These are phyloP conservation scores for Lemur catta DNA, from an alignment of 2,797 vertebrate species.

Conservation along the genomic window DNA sequence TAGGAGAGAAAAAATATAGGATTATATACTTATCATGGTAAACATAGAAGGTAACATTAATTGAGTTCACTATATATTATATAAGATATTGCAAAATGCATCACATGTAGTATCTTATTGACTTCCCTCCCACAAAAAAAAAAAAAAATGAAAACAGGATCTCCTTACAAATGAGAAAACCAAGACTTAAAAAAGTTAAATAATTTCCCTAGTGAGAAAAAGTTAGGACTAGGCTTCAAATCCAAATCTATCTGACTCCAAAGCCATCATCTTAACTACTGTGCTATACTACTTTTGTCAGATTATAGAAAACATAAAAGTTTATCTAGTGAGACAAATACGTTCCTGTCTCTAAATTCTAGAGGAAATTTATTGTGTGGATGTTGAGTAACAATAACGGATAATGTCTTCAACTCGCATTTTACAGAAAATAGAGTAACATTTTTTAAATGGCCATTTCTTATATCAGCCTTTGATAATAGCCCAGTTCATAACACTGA, in stretches of 20 bases:
- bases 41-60: neutral
- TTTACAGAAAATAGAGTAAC: constrained; percentile 56
- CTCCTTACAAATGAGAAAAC: neutral
- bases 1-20: neutral
- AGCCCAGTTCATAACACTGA: constrained; percentile 19
- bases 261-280: neutral
- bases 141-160: neutral
- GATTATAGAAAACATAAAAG: constrained; percentile 55
- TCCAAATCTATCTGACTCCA: neutral
- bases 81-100: neutral
- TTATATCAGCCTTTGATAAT: constrained; percentile 39
- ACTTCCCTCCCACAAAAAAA: neutral
- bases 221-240: neutral
- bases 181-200: neutral
- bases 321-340: constrained; percentile 67
- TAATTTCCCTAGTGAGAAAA: constrained; percentile 4
- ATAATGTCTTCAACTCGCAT: constrained; percentile 45
- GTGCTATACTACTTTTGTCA: neutral
- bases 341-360: constrained; percentile 33
- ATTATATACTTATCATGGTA: neutral
- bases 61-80: neutral
- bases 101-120: neutral
- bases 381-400: constrained; percentile 52
- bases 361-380: constrained; percentile 55
- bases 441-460: constrained; percentile 56